Conservation (phyloP, 2,113 vertebrate genomes). For the Sylvicapra grimmia region DNA sequence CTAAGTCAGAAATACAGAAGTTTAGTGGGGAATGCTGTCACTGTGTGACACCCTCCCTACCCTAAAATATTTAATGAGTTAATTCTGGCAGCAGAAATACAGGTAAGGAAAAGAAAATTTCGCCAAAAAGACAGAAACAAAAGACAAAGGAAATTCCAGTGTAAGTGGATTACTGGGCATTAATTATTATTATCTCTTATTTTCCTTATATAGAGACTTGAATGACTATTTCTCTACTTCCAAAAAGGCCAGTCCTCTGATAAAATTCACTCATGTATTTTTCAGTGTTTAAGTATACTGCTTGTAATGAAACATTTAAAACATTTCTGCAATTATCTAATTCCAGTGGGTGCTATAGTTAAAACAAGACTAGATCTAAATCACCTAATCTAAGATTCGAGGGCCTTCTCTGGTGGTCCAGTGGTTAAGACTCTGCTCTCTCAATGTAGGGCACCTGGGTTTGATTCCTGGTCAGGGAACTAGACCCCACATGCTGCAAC, state of each 20-base stretch:
- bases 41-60: background rate
- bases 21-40: background rate
- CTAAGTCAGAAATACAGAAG: background rate
- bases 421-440: background rate
- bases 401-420: background rate
- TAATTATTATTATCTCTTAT: background rate
- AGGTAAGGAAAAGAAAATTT: background rate
- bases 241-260: background rate
- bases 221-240: background rate
- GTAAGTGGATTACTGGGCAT: background rate
- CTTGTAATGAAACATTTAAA: background rate
- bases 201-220: background rate
- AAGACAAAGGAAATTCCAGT: background rate
- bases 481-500: background rate
- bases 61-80: background rate
- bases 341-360: slow-evolving; percentile 62
- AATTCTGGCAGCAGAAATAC: background rate
- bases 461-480: background rate
- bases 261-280: background rate
- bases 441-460: background rate
- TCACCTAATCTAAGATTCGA: background rate
- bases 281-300: background rate
- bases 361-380: slow-evolving; percentile 46
- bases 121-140: too few species aligned
- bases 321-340: background rate